phyloP scores from a whole-genome alignment of 2,113 vertebrate genomes.

The Coturnix japonica region DNA sequence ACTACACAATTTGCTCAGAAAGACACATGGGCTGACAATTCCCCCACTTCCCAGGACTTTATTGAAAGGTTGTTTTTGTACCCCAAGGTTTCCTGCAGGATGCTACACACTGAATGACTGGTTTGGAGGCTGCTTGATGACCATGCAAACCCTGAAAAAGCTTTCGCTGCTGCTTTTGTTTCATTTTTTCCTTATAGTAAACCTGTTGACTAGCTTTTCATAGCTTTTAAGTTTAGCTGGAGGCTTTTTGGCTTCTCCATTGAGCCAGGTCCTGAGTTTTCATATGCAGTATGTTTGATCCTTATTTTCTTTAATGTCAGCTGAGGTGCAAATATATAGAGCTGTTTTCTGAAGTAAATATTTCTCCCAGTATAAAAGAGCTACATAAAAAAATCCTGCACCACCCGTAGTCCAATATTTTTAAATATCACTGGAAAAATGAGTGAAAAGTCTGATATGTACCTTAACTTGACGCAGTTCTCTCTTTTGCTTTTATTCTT shows the following conservation, averaged over 20 bases:
- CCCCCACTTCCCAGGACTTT: background rate
- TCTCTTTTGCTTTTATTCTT: background rate
- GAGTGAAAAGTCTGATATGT: accelerated
- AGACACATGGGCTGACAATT: background rate
- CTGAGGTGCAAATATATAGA: background rate
- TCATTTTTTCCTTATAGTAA: background rate
- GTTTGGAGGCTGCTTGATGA: background rate
- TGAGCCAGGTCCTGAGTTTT: background rate
- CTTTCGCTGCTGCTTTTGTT: background rate
- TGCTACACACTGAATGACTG: too few species aligned
- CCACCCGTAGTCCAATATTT: background rate
- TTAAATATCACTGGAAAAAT: background rate
- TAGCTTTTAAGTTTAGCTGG: background rate
- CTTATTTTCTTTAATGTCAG: background rate
- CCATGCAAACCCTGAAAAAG: background rate
- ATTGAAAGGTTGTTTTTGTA: background rate
- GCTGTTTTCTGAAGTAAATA: background rate
- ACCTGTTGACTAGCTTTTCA: background rate
- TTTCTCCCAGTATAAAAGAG: background rate
- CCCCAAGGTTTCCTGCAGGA: background rate
- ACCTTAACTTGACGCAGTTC: background rate
- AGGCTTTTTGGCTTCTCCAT: background rate
- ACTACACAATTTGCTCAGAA: background rate
- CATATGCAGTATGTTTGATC: background rate
- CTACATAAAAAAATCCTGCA: background rate